These are phyloP conservation scores for Macroglossus sobrinus DNA, from an alignment of 2,113 vertebrate species.

Conservation along the genomic window DNA sequence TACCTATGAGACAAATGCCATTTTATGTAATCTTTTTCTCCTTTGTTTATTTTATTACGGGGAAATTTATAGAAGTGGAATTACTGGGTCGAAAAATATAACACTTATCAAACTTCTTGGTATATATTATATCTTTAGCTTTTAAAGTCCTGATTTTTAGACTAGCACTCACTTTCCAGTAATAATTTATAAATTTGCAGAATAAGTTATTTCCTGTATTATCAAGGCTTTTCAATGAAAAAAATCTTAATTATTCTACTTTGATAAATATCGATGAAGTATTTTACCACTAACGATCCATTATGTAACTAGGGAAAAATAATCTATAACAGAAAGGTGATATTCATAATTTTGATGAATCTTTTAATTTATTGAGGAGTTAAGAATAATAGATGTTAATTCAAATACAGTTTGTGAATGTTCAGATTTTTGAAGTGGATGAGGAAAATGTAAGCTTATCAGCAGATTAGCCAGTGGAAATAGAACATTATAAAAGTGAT, in stretches of 20 bases:
- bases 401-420: slow-evolving; percentile 19
- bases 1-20: not conserved
- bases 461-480: slow-evolving; percentile 23
- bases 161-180: not conserved
- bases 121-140: not conserved
- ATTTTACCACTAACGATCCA: slow-evolving; percentile 47
- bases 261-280: not conserved
- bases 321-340: slow-evolving; percentile 18
- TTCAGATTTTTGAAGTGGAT: not conserved
- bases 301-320: slow-evolving; percentile 20
- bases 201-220: not conserved
- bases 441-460: slow-evolving; percentile 44
- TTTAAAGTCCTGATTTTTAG: not conserved
- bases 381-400: not conserved
- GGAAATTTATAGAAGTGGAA: not conserved
- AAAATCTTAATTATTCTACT: not conserved
- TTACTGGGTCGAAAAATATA: not conserved
- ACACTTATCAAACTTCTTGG: not conserved
- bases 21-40: not conserved
- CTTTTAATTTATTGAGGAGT: slow-evolving; percentile 41
- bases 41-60: not conserved
- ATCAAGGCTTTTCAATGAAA: not conserved
- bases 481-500: not conserved
- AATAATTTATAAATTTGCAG: not conserved
- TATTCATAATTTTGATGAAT: not conserved